phyloP scores from a whole-genome alignment of 1,140 invertebrate species.

The Leptinotarsa lineolata region DNA sequence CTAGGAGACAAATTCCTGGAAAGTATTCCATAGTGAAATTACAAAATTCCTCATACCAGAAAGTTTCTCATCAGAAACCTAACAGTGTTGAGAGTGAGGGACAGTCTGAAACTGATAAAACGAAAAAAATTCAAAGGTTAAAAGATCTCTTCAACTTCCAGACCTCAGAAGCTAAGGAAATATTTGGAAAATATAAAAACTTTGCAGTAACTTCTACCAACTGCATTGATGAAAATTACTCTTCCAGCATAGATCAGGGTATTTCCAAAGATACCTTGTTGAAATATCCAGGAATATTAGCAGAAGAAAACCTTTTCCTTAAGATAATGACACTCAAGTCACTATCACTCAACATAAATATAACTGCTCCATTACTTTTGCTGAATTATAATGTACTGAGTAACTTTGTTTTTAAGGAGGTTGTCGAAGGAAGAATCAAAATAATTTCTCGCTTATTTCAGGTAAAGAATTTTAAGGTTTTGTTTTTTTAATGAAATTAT shows the following conservation, averaged over 20 bases:
- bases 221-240: conserved; percentile 39
- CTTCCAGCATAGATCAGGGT: conserved; percentile 32
- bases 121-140: conserved; percentile 16
- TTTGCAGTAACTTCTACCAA: conserved; percentile 28
- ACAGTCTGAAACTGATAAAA: not conserved
- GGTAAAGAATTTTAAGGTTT: conserved; percentile 18
- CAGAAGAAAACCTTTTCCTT: conserved; percentile 27
- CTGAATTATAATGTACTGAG: conserved; percentile 30
- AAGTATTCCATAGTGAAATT: too few relatives aligned
- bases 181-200: conserved; percentile 32
- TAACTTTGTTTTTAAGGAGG: conserved; percentile 32
- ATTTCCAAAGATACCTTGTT: conserved; percentile 36
- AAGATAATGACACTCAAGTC: conserved; percentile 43
- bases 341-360: conserved; percentile 36
- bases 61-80: too few relatives aligned
- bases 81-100: not conserved
- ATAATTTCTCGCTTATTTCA: conserved; percentile 35
- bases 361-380: conserved; percentile 34
- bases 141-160: conserved; percentile 32
- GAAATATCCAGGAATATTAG: conserved; percentile 45
- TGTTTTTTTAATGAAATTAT: too few relatives aligned
- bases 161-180: conserved; percentile 31
- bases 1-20: too few relatives aligned
- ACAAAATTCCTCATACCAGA: too few relatives aligned
- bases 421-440: conserved; percentile 31